Evolutionary conservation across 2,797 vertebrate species (phyloP).

Genomic region (Macropodus opercularis): DNA sequence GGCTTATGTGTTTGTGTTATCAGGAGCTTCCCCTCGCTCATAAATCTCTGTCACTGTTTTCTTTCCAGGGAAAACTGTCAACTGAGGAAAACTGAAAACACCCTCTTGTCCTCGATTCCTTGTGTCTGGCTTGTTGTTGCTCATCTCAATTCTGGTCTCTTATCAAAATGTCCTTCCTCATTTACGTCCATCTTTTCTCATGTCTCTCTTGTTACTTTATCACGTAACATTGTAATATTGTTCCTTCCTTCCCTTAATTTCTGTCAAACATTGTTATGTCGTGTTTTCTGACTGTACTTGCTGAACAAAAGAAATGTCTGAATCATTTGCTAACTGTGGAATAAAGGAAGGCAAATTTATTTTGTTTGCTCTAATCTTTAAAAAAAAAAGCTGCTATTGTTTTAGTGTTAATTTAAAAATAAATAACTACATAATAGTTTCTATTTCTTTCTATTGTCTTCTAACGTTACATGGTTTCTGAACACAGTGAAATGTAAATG

Average conservation of each 20-base stretch:
- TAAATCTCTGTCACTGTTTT: slow-evolving; percentile 14
- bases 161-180: too few species aligned
- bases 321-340: not conserved
- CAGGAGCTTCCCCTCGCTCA: slow-evolving; percentile 18
- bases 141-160: not conserved
- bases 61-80: not conserved
- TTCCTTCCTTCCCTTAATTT: not conserved
- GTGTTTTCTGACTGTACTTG: too few species aligned
- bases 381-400: not conserved
- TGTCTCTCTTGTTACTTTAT: not conserved
- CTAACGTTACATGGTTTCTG: too few species aligned
- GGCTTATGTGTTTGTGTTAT: slow-evolving; percentile 32
- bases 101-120: not conserved
- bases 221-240: not conserved
- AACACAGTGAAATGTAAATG: too few species aligned
- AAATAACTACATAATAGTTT: too few species aligned
- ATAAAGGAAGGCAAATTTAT: not conserved
- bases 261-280: too few species aligned
- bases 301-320: not conserved
- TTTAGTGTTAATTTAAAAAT: not conserved
- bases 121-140: not conserved
- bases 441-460: too few species aligned
- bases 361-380: not conserved
- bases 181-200: not conserved
- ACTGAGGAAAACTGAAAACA: not conserved